A percentile compares a stretch with the other conserved stretches of the same genome.
These are phyloP conservation scores for Agrilus biguttatus DNA, from an alignment of 2,888 invertebrate species.

Conservation along the genomic window DNA sequence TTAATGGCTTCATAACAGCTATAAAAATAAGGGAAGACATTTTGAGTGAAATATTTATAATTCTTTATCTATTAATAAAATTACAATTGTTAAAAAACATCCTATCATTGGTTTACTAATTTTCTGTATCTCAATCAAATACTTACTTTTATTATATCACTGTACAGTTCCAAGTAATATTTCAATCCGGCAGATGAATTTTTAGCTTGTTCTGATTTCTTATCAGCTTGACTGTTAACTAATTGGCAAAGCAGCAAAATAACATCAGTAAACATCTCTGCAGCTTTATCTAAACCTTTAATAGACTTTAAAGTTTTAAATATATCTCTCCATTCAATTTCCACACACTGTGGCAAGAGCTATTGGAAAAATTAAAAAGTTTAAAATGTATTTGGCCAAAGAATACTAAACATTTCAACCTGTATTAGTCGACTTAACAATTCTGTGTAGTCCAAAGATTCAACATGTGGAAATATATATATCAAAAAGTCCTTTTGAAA, in stretches of 20 bases:
- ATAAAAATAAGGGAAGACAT: too few species aligned
- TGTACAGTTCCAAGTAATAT: constrained; percentile 21
- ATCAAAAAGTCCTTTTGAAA: constrained; percentile 4
- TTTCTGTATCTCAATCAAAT: background rate
- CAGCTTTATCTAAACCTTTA: constrained; percentile 13
- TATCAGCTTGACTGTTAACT: constrained; percentile 15
- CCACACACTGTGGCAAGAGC: constrained; percentile 21
- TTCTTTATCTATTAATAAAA: too few species aligned
- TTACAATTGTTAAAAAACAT: too few species aligned
- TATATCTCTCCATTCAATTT: constrained; percentile 21
- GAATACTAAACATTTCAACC: constrained; percentile 7
- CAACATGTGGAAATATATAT: constrained; percentile 11
- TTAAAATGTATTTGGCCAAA: constrained; percentile 1
- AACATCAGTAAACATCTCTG: constrained; percentile 19
- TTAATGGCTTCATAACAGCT: too few species aligned
- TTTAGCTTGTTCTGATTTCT: constrained; percentile 10
- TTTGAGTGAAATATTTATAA: too few species aligned
- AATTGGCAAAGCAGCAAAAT: constrained; percentile 22
- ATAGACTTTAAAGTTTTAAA: constrained; percentile 13
- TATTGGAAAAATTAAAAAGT: constrained; percentile 8
- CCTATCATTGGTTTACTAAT: too few species aligned
- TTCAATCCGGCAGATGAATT: constrained; percentile 12
- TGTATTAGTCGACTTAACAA: constrained; percentile 14
- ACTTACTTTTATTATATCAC: constrained; percentile 19
- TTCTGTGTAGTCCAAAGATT: constrained; percentile 13